Percentiles rank a stretch among this genome's conserved stretches.
phyloP scores from a whole-genome alignment of 2,888 invertebrate species.

The Watsonalla cultraria region DNA sequence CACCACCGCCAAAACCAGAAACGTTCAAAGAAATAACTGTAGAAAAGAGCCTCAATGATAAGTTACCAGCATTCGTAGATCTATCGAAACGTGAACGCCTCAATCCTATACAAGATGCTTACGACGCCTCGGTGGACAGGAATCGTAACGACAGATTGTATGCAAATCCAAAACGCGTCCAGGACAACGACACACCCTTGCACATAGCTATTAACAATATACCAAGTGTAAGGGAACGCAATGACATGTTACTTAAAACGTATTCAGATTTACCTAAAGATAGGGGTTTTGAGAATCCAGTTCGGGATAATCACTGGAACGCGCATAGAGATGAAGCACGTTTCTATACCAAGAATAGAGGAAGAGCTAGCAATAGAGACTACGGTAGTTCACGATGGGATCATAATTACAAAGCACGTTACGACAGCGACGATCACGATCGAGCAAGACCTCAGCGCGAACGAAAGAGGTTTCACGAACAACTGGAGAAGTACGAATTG shows the following conservation, averaged over 20 bases:
- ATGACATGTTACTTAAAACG: not conserved
- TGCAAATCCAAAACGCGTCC: not conserved
- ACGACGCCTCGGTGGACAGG: not conserved
- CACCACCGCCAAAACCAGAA: not conserved
- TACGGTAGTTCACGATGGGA: not conserved
- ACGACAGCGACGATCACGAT: slow-evolving; percentile 3
- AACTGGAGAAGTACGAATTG: slow-evolving; percentile 30
- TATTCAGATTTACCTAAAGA: not conserved
- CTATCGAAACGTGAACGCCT: not conserved
- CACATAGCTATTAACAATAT: not conserved
- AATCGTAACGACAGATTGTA: not conserved
- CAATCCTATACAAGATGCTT: not conserved
- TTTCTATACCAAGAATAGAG: not conserved
- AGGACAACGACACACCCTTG: not conserved
- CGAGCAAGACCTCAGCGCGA: slow-evolving; percentile 9
- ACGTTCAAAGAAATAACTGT: not conserved
- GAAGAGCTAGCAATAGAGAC: not conserved
- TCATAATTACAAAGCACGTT: slow-evolving; percentile 2
- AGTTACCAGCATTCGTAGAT: not conserved
- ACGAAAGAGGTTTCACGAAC: slow-evolving; percentile 44
- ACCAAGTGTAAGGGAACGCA: not conserved
- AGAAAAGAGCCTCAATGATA: not conserved
- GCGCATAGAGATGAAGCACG: not conserved
- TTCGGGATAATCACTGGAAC: not conserved
- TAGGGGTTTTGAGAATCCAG: not conserved